phyloP scores from a whole-genome alignment of 2,888 invertebrate species.

The Drosophila birchii region DNA sequence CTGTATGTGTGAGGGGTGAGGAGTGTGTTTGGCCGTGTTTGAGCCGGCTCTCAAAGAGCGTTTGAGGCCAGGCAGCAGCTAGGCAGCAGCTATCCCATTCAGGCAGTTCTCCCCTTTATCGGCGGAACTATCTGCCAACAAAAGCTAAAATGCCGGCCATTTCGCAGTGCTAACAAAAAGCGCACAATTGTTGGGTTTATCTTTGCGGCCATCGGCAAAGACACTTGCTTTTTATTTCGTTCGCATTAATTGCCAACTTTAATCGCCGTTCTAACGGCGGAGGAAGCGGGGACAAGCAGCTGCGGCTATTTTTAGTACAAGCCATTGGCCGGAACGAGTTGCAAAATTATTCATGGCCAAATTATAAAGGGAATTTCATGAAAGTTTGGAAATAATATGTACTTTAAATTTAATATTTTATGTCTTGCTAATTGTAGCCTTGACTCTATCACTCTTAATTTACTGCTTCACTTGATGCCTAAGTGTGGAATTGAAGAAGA shows the following conservation, averaged over 20 bases:
- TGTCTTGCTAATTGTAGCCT: background rate
- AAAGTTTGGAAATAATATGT: background rate
- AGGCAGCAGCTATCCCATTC: constrained; percentile 6
- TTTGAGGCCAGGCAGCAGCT: constrained; percentile 27
- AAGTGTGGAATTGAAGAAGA: background rate
- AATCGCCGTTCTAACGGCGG: constrained; percentile 16
- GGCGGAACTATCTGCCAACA: constrained; percentile 41
- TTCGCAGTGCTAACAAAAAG: constrained; percentile 40
- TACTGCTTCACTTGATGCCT: background rate
- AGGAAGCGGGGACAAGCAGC: constrained; percentile 1
- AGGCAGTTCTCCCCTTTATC: constrained; percentile 24
- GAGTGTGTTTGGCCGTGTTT: constrained; percentile 20
- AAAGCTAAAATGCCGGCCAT: constrained; percentile 41
- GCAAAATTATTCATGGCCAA: background rate
- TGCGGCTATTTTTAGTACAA: constrained; percentile 27
- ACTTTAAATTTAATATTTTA: background rate
- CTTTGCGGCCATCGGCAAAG: constrained; percentile 71
- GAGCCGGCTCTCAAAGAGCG: constrained; percentile 21
- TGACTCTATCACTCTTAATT: constrained; percentile 9
- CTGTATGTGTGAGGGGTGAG: constrained; percentile 16
- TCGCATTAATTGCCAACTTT: constrained; percentile 68
- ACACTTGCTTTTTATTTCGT: constrained; percentile 73
- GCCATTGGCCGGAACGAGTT: background rate
- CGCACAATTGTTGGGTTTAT: constrained; percentile 62
- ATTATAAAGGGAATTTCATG: background rate